Percentiles rank a stretch among this genome's conserved stretches.
phyloP scores from a whole-genome alignment of 2,113 vertebrate species.

The Ramphastos sulfuratus region DNA sequence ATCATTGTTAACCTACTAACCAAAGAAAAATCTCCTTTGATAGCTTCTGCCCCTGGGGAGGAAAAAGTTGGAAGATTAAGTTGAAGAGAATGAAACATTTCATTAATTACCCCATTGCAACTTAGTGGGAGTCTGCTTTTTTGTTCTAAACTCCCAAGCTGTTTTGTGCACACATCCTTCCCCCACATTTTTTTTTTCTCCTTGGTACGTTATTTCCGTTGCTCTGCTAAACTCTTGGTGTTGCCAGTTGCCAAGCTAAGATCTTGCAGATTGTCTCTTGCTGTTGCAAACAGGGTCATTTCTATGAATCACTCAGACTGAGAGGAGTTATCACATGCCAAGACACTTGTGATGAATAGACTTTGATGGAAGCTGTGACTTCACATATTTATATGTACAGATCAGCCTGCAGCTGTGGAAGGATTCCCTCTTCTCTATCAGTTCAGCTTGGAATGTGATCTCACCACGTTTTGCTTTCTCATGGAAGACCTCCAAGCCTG shows the following conservation, averaged over 20 bases:
- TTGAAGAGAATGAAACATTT: conserved; percentile 30
- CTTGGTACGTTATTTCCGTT: conserved; percentile 45
- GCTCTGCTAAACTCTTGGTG: not conserved
- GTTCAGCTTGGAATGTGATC: conserved; percentile 32
- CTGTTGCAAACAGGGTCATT: not conserved
- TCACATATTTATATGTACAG: conserved; percentile 34
- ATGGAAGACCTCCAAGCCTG: conserved; percentile 5
- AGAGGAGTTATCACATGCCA: not conserved
- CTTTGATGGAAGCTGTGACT: conserved; percentile 35
- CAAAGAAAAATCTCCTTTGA: conserved; percentile 7
- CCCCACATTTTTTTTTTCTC: conserved; percentile 33
- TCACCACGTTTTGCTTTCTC: not conserved
- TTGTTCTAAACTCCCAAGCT: conserved; percentile 50
- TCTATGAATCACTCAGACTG: conserved; percentile 16
- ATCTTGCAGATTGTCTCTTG: not conserved
- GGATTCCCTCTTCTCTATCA: conserved; percentile 32
- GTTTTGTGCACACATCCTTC: conserved; percentile 40
- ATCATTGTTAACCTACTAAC: not conserved
- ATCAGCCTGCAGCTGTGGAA: conserved; percentile 21
- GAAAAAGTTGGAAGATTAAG: conserved; percentile 22
- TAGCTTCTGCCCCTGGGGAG: conserved; percentile 8
- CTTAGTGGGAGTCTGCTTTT: conserved; percentile 44
- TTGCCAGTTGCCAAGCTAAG: not conserved
- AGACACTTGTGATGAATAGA: not conserved
- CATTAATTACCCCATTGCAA: conserved; percentile 48